phyloP scores from a whole-genome alignment of 1,140 invertebrate species.

The Drosophila kikkawai region DNA sequence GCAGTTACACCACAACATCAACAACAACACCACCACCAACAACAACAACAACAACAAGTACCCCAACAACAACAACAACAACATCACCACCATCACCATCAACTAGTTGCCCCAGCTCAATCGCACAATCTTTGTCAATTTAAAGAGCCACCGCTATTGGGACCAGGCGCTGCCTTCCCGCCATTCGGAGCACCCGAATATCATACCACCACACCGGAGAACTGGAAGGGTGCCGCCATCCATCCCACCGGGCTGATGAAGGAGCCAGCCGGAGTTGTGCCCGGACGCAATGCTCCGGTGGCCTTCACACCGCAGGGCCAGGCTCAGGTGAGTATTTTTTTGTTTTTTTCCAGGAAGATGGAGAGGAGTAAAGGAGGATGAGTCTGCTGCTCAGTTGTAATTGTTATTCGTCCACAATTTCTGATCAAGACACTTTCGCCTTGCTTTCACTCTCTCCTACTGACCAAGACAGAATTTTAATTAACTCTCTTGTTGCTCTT shows the following conservation, averaged over 20 bases:
- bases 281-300: constrained; percentile 83
- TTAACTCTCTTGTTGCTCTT: constrained; percentile 59
- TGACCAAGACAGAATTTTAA: constrained; percentile 63
- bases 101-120: constrained; percentile 79
- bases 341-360: background rate
- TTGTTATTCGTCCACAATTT: constrained; percentile 40
- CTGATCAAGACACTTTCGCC: constrained; percentile 15
- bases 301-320: constrained; percentile 83
- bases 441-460: no score
- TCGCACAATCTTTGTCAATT: constrained; percentile 85
- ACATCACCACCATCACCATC: constrained; percentile 66
- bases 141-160: constrained; percentile 85
- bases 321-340: constrained; percentile 71
- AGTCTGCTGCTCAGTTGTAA: constrained; percentile 9
- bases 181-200: constrained; percentile 84
- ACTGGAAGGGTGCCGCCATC: constrained; percentile 83
- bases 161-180: constrained; percentile 82
- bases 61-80: constrained; percentile 59
- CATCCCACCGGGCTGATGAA: constrained; percentile 84
- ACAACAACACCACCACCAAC: constrained; percentile 54
- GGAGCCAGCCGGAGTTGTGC: constrained; percentile 79
- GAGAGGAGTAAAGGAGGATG: background rate
- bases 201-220: constrained; percentile 83
- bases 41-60: constrained; percentile 41
- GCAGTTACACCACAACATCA: constrained; percentile 65